Conservation (phyloP, 2,797 vertebrate genomes). For the Streptopelia turtur region DNA sequence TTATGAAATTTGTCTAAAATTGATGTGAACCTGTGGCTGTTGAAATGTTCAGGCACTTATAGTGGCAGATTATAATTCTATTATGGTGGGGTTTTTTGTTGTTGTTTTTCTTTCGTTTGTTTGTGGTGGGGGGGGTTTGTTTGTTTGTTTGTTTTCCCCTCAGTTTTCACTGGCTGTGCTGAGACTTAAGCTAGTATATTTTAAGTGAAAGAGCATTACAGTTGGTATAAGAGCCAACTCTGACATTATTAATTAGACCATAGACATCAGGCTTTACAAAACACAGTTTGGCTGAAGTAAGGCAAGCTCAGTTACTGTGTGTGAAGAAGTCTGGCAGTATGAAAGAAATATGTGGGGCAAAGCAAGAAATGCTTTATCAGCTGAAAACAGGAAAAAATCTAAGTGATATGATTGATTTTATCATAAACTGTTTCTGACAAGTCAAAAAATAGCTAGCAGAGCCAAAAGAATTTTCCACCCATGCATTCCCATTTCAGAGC, state of each 20-base stretch:
- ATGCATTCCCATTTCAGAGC: neutral
- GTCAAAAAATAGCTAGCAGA: neutral
- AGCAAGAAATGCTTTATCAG: neutral
- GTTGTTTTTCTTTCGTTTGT: no score
- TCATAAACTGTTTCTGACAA: neutral
- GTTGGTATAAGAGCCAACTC: neutral
- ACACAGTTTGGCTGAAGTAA: neutral
- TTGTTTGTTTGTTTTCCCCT: neutral
- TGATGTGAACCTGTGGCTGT: neutral
- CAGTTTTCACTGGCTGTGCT: neutral
- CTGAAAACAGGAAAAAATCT: neutral
- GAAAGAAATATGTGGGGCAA: neutral
- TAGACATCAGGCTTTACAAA: neutral
- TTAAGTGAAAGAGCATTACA: neutral
- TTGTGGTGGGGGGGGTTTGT: neutral
- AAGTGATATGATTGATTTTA: neutral
- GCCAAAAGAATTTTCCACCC: neutral
- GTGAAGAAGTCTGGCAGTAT: neutral
- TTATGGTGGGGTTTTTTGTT: neutral
- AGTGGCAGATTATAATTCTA: neutral
- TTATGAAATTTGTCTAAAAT: neutral
- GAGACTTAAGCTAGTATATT: neutral
- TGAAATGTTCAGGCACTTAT: neutral
- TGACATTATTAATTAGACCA: neutral
- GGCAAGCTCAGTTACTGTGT: neutral